Evolutionary conservation across 2,797 vertebrate genomes (phyloP), one percentile per base, ranked within the genome.

Genomic region (Diplodus puntazzo): DNA sequence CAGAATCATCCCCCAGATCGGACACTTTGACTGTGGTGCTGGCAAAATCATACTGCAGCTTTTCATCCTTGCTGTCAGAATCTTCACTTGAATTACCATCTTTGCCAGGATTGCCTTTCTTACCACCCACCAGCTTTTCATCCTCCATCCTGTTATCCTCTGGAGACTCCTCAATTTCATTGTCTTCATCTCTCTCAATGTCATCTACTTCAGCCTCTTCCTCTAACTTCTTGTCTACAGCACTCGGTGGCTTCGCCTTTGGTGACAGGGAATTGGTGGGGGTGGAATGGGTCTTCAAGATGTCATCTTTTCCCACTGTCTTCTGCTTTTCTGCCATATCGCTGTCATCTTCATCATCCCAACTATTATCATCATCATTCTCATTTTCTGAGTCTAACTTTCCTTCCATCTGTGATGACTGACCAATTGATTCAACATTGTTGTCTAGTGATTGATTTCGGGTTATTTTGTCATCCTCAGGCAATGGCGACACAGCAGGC

Each of bases 11-110:
- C 73, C 11, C 69, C 21, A 52, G 87, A 77, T 82, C 80, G 66
- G 77, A 68, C 57, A 27, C 60, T 77, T 77, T 76, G 39, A 91
- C 77, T 1, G 79, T 84, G 7, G 86, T 84, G 4, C 71, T 90
- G 61, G 65, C 25, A 69, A 94, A 89, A 57, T 93, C 81, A 1
- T 92, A 87, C 52, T 85, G 80, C 77, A 93, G 77, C 25, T 87
- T 90, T 50, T 89, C 82, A 18, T 92, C 68, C 49, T 75, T 66
- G 82, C 92, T 91, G 83, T 92, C 93, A 7, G 92, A 94, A 88
- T 94, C 91, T 43, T 92, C 85, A 71, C 87, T 87, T 25, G 72
- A 21, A 66, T 92, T 89, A 46, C 91, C 71, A 0, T 85, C 75
- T 81, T 89, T 81, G 57, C 60, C 78, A 57, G 21, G 62, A 65